These are phyloP conservation scores for Dinothrombium tinctorium DNA, from an alignment of 1,140 invertebrate species.

Conservation along the genomic window DNA sequence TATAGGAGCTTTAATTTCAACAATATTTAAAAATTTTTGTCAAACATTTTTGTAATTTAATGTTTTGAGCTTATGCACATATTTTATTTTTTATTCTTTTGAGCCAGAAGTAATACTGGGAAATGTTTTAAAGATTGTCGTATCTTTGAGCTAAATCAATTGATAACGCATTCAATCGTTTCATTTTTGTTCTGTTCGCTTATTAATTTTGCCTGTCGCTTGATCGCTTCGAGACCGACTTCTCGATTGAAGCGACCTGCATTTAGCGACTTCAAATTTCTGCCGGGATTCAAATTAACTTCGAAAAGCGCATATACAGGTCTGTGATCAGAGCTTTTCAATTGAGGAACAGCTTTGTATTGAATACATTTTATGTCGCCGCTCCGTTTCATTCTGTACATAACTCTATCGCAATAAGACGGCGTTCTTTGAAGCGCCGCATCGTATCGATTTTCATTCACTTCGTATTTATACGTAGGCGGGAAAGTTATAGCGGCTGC, in stretches of 20 bases:
- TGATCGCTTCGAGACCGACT: conserved; percentile 46
- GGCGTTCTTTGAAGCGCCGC: conserved; percentile 62
- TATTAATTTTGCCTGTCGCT: no score
- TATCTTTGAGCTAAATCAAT: no score
- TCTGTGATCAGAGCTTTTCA: conserved; percentile 74
- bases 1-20: no score
- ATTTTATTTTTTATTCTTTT: no score
- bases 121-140: no score
- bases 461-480: conserved; percentile 85
- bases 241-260: conserved; percentile 65
- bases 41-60: no score
- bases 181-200: no score
- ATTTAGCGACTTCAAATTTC: conserved; percentile 42
- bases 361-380: conserved; percentile 35
- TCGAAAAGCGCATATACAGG: conserved; percentile 79
- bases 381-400: conserved; percentile 34
- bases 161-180: no score
- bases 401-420: conserved; percentile 66
- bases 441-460: conserved; percentile 65
- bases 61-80: no score
- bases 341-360: conserved; percentile 60
- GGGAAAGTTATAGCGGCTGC: conserved; percentile 57
- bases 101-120: no score
- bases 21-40: no score
- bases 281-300: conserved; percentile 49